Evolutionary conservation across 2,888 invertebrate species (phyloP), one percentile per base, ranked within the genome.

Genomic region (Synergus itoensis): DNA sequence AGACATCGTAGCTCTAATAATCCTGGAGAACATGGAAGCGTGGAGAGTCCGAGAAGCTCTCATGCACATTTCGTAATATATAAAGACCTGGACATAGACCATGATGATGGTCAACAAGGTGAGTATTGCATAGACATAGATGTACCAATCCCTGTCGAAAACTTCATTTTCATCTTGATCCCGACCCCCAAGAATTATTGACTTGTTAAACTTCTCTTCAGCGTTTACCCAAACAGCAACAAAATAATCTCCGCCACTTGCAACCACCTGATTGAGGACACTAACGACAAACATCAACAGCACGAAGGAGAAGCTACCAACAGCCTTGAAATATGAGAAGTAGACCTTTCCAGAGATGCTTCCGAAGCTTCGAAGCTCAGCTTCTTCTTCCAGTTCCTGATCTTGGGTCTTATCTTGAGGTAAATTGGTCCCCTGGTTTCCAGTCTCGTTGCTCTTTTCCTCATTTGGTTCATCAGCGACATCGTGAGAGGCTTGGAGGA

Each of bases 21-120:
- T 95, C 53, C 96, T 94, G n/a, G 93, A 92, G 90, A 98, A 98
- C 98, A 98, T 98, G 28, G 92, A 93, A 90, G 96, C 95, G 92
- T 98, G 98, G 12, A 83, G 67, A 8, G 93, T 94, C 5, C 94
- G 95, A 0, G 98, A 97, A 0, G 97, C 96, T 63, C 94, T 94
- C 95, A 97, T 96, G 86, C 96, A 96, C 84, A 96, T 89, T 93
- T 89, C 88, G 85, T 94, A 95, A 86, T 95, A 95, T 0, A 91
- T 83, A 75, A 93, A 88, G 1, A 93, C 93, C 82, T 94, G 91
- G 1, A 91, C 79, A 2, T 94, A 67, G 0, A 93, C 92, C 4
- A 93, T 57, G n/a, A 92, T 14, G 14, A 93, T 87, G 14, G 92
- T 91, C 0, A 90, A 82, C 0, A 90, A 82, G 1, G 92, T 93